phyloP scores from a whole-genome alignment of 1,140 invertebrate species.

The Globodera ellingtonae region DNA sequence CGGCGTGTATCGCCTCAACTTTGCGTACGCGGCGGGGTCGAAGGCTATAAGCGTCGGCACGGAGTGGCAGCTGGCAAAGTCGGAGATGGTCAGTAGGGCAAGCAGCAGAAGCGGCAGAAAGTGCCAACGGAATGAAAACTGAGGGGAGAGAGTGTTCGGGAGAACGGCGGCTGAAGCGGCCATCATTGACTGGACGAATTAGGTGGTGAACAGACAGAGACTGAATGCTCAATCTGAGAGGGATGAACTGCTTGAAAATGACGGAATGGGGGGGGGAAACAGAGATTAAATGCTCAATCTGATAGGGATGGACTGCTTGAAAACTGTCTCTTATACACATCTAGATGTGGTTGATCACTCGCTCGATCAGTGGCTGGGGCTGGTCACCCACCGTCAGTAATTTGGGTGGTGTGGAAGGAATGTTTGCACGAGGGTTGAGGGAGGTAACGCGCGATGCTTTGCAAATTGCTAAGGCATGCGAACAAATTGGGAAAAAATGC shows the following conservation, averaged over 20 bases:
- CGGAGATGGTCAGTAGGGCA: neutral
- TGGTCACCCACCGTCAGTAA: too few relatives aligned
- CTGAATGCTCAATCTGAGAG: neutral
- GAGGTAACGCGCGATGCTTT: neutral
- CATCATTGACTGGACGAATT: neutral
- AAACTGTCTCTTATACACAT: too few relatives aligned
- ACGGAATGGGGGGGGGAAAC: too few relatives aligned
- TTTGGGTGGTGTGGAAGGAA: too few relatives aligned
- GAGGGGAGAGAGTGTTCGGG: neutral
- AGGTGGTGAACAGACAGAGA: neutral
- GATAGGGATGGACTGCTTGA: too few relatives aligned
- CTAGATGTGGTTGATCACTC: too few relatives aligned
- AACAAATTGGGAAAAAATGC: neutral
- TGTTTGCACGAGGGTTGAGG: neutral
- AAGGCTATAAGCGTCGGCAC: neutral
- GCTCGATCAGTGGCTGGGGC: too few relatives aligned
- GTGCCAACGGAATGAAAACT: neutral
- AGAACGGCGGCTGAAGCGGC: neutral
- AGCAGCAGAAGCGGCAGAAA: neutral
- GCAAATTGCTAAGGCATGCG: conserved; percentile 15
- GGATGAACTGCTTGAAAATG: too few relatives aligned
- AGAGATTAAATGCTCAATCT: too few relatives aligned
- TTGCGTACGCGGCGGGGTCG: neutral
- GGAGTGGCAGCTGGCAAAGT: neutral
- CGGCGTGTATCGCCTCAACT: neutral